Percentiles rank a stretch among this genome's conserved stretches.
These are phyloP conservation scores for Drosophila trichaetosa DNA, from an alignment of 2,888 invertebrate species.

Conservation along the genomic window DNA sequence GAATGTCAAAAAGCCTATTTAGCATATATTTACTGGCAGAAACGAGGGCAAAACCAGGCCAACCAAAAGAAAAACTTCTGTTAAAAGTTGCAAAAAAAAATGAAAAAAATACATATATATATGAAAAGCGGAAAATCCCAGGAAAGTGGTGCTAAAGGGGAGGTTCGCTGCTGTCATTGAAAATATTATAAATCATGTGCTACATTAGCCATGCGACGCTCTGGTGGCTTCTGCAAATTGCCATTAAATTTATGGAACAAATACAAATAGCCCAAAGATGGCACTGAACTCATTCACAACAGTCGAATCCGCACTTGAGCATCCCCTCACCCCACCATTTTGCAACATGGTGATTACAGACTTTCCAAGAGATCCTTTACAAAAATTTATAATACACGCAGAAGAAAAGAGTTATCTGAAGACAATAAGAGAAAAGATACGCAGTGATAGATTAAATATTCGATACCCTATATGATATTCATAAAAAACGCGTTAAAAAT, in stretches of 20 bases:
- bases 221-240: conserved; percentile 68
- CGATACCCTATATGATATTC: not conserved
- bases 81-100: conserved; percentile 37
- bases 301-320: not conserved
- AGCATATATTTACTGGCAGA: conserved; percentile 77
- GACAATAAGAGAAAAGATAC: not conserved
- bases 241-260: conserved; percentile 68
- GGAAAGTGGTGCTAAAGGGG: not conserved
- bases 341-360: not conserved
- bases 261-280: conserved; percentile 40
- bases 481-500: not conserved
- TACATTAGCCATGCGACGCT: conserved; percentile 77
- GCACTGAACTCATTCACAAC: conserved; percentile 10
- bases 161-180: conserved; percentile 63
- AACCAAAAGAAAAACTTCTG: conserved; percentile 49
- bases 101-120: conserved; percentile 1
- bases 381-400: not conserved
- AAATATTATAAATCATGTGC: conserved; percentile 80
- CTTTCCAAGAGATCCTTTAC: not conserved
- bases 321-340: not conserved
- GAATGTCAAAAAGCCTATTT: conserved; percentile 81
- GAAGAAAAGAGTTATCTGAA: conserved; percentile 4
- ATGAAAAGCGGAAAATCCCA: conserved; percentile 35
- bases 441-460: not conserved
- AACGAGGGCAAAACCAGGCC: conserved; percentile 39